These are phyloP conservation scores for Coelogynopora nodosa DNA, from an alignment of 2,888 invertebrate species.

Conservation along the genomic window DNA sequence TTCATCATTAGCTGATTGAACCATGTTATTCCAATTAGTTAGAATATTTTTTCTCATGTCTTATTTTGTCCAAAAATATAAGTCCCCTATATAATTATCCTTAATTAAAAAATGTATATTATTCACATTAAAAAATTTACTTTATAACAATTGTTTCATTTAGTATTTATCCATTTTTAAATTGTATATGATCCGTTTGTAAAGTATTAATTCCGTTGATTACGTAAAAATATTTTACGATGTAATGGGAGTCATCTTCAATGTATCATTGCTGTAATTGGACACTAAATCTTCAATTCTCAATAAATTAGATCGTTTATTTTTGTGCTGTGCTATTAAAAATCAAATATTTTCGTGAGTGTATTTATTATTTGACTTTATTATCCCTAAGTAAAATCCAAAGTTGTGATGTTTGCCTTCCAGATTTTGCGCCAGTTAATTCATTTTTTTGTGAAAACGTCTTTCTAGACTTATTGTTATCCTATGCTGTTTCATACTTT, in stretches of 20 bases:
- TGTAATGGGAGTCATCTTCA: too few species aligned
- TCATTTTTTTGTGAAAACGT: slow-evolving; percentile 10
- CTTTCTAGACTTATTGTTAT: background rate
- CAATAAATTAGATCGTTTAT: background rate
- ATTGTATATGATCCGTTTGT: too few species aligned
- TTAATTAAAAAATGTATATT: too few species aligned
- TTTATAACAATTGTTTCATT: background rate
- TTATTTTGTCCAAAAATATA: too few species aligned
- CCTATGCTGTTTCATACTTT: background rate
- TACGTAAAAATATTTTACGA: too few species aligned
- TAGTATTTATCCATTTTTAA: background rate
- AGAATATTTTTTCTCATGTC: too few species aligned
- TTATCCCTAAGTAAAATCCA: background rate
- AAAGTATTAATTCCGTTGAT: slow-evolving; percentile 1
- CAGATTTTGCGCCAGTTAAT: background rate
- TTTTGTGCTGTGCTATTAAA: slow-evolving; percentile 2
- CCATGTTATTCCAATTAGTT: too few species aligned
- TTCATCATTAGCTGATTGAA: too few species aligned
- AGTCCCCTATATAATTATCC: too few species aligned
- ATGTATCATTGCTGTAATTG: too few species aligned
- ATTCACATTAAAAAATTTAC: background rate
- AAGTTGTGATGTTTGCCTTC: background rate
- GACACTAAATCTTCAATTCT: background rate
- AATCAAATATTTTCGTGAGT: slow-evolving; percentile 16
- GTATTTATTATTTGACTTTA: background rate